phyloP scores from a whole-genome alignment of 2,888 invertebrate species.

The Caenorhabditis drosophilae region DNA sequence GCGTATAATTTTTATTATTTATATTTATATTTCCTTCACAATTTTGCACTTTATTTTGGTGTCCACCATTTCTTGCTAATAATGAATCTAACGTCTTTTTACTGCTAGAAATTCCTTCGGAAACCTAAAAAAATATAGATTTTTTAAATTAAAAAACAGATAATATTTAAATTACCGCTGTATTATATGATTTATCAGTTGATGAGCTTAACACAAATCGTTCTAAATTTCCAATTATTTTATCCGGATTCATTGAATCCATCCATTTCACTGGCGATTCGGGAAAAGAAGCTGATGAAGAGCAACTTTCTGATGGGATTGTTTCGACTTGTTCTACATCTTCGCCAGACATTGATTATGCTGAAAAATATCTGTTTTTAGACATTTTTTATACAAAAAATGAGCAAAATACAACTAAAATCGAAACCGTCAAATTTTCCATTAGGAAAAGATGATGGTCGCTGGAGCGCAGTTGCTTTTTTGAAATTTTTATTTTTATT shows the following conservation, averaged over 20 bases:
- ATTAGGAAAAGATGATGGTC: too few relatives aligned
- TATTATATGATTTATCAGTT: slow-evolving; percentile 22
- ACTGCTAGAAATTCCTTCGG: slow-evolving; percentile 22
- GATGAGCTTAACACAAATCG: slow-evolving; percentile 17
- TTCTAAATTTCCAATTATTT: slow-evolving; percentile 13
- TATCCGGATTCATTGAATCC: slow-evolving; percentile 17
- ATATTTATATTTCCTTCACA: background rate
- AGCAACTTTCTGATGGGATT: too few relatives aligned
- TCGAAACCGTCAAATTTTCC: too few relatives aligned
- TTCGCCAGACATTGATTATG: too few relatives aligned
- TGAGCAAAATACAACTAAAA: too few relatives aligned
- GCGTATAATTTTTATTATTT: slow-evolving; percentile 27
- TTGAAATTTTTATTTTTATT: too few relatives aligned
- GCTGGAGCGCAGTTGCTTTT: too few relatives aligned
- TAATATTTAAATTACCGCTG: slow-evolving; percentile 7
- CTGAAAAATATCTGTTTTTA: too few relatives aligned
- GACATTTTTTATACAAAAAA: too few relatives aligned
- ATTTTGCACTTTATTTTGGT: slow-evolving; percentile 8
- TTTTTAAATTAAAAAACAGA: slow-evolving; percentile 3
- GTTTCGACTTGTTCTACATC: too few relatives aligned
- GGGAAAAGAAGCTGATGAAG: too few relatives aligned
- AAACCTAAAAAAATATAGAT: slow-evolving; percentile 6
- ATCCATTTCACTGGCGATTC: too few relatives aligned
- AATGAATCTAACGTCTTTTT: slow-evolving; percentile 27
- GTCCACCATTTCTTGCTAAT: slow-evolving; percentile 30